Base-by-base conservation (phyloP, 2,113 vertebrate genomes). In the western clawed frog (Xenopus tropicalis) region DNA sequence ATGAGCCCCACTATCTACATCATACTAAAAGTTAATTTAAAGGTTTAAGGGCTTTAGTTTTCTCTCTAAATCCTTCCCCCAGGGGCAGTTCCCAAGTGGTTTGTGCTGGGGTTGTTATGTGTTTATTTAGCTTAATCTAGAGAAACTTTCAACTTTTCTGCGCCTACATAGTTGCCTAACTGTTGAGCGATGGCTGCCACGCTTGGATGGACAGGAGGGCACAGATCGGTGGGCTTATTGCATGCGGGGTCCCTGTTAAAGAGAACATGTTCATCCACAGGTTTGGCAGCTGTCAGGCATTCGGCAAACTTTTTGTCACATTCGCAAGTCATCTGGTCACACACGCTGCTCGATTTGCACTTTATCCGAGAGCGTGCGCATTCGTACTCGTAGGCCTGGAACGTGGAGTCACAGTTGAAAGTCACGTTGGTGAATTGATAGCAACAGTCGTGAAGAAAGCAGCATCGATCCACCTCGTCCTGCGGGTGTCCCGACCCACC, bases 361-460 rank as follows among this genome's bases (percentile, higher is more conserved):
- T 61, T 61, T 0, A 77, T 81, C 16, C 66, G 65, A 0, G 74
- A 19, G 0, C 9, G 10, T 6, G 22, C 51, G 11, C 82, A 81
- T 0, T 56, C n/a, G 19, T 72, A 79, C 1, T 74, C 59, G 44
- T 82, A 83, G 4, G 63, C 67, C 14, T 71, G 52, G 79, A 80
- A 83, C 43, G 81, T 80, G 3, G 80, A 65, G 4, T 72, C 69
- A 11, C 66, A 20, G 72, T 77, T 64, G 51, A 79, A 83, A 43
- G 68, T 54, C 23, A 82, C 11, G 21, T 77, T 68, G 57, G 79
- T n/a, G 3, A 81, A 78, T 59, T 79, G 52, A 43, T 83, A 83
- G 14, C 82, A 83, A 11, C 82, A 83, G 66, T 83, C 82, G 0
- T 83, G 82, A 0, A 67, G 59, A 52, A 80, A 79, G 10, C 82